Conservation (phyloP, 2,888 invertebrate genomes). For the Rhopalosiphum nymphaeae region DNA sequence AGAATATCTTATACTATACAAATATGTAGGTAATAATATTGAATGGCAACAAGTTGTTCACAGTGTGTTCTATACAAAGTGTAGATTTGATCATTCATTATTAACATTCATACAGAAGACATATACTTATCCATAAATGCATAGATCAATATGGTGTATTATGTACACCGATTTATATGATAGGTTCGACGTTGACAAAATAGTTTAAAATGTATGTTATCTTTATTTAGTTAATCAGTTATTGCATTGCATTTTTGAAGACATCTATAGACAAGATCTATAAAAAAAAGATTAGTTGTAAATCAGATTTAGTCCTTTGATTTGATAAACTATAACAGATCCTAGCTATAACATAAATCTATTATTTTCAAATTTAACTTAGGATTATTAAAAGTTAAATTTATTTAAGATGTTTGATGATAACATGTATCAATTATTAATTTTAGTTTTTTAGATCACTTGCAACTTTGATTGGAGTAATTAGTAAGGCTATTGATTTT, state of each 20-base stretch:
- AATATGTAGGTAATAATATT: not conserved
- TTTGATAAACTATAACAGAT: not conserved
- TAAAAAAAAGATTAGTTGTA: not conserved
- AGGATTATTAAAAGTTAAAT: not conserved
- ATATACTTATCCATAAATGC: not conserved
- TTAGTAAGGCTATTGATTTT: not conserved
- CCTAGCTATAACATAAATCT: not conserved
- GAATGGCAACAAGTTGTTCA: conserved; percentile 10
- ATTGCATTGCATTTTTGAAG: not conserved
- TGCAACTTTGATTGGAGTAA: not conserved
- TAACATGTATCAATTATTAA: not conserved
- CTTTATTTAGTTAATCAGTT: no score
- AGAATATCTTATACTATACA: not conserved
- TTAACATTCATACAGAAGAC: not conserved
- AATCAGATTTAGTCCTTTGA: not conserved
- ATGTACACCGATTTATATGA: not conserved
- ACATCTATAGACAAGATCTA: not conserved
- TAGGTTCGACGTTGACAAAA: not conserved
- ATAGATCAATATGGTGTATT: not conserved
- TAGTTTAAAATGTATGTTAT: not conserved
- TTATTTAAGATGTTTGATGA: not conserved
- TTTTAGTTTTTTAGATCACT: not conserved
- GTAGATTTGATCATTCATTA: not conserved
- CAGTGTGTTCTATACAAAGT: not conserved
- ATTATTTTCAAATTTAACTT: not conserved